Evolutionary conservation across 2,888 invertebrate species (phyloP).

Genomic region (Reticulitermes lucifugus): DNA sequence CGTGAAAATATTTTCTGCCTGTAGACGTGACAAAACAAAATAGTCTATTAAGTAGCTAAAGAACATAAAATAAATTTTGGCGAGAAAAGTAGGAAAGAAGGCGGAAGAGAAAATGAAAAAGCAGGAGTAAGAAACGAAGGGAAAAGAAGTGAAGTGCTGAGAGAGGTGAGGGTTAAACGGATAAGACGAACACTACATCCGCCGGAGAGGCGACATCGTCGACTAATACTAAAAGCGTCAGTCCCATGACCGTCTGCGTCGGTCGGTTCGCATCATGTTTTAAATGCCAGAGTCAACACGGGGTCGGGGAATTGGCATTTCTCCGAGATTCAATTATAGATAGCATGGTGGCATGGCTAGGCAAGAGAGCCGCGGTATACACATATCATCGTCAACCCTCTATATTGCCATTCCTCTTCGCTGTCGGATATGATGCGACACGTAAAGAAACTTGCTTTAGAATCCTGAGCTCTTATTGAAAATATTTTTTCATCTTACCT

Average conservation of each 20-base stretch:
- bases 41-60: too few relatives aligned
- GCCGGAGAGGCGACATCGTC: neutral
- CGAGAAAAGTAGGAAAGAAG: too few relatives aligned
- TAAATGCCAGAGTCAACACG: conserved; percentile 33
- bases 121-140: neutral
- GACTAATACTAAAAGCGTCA: neutral
- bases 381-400: conserved; percentile 21
- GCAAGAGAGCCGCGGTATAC: conserved; percentile 2
- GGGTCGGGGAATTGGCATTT: conserved; percentile 29
- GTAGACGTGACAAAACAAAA: too few relatives aligned
- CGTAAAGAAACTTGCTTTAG: neutral
- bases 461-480: neutral
- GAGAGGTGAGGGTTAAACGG: neutral
- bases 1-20: too few relatives aligned
- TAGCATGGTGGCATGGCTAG: conserved; percentile 11
- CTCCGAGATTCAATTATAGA: conserved; percentile 35
- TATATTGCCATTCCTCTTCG: conserved; percentile 8
- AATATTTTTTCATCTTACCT: neutral
- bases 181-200: neutral
- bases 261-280: neutral
- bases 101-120: neutral
- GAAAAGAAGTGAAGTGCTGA: neutral
- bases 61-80: too few relatives aligned
- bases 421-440: neutral
- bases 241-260: conserved; percentile 3